Conservation (phyloP, 2,113 vertebrate species). For the Takifugu flavidus region DNA sequence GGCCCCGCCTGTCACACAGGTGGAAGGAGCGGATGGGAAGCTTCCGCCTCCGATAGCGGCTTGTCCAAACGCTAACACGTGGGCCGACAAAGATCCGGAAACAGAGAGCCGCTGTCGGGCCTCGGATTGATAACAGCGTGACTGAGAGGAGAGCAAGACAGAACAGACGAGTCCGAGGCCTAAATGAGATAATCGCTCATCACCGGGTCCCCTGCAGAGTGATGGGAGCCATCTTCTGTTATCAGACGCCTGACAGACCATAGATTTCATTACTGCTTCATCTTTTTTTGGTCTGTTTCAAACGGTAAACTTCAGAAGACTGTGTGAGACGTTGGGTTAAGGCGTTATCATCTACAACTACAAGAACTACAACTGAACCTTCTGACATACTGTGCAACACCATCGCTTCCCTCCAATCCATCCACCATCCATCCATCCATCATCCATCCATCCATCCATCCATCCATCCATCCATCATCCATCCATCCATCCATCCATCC, state of each 20-base stretch:
- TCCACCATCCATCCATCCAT: too few species aligned
- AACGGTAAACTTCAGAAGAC: too few species aligned
- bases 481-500: too few species aligned
- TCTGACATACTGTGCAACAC: too few species aligned
- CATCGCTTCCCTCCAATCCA: too few species aligned
- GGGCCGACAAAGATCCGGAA: constrained; percentile 64
- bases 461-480: too few species aligned
- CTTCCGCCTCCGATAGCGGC: constrained; percentile 48
- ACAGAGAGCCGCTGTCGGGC: constrained; percentile 61
- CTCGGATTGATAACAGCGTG: constrained; percentile 65
- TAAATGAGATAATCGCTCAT: constrained; percentile 59
- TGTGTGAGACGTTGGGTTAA: too few species aligned
- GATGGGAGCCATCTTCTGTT: constrained; percentile 35
- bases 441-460: too few species aligned
- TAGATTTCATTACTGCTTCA: neutral
- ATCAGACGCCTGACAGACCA: constrained; percentile 15
- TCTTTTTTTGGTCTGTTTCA: too few species aligned
- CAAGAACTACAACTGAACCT: too few species aligned
- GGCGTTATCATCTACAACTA: too few species aligned
- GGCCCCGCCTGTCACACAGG: constrained; percentile 59
- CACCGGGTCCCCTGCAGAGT: constrained; percentile 27
- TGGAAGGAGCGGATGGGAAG: constrained; percentile 61
- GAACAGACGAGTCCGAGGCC: constrained; percentile 32
- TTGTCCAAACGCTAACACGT: constrained; percentile 59
- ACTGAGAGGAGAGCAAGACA: constrained; percentile 48